Evolutionary conservation across 1,140 invertebrate genomes (phyloP), one percentile per base, ranked within the genome.

Genomic region (Druon quercuslanigerum): DNA sequence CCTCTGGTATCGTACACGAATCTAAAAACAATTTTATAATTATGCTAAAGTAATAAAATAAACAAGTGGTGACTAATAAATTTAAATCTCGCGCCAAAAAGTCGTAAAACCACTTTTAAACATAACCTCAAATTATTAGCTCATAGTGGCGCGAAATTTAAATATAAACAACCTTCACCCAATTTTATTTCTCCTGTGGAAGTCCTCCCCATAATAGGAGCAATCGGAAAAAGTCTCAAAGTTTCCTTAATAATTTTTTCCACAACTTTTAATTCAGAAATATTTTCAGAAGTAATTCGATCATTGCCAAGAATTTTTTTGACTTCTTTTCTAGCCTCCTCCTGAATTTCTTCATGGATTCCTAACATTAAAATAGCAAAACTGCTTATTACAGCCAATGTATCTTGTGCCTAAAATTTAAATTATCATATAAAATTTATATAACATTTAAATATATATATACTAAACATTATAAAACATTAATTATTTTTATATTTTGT

Each of bases 191-290:
- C 77, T 3, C 50, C 72, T 5, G 3, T 73, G 3, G 76, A n/a
- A 12, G 46, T 60, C 19, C 80, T 46, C 5, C 60, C 51, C 16
- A 82, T 33, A 20, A 75, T 19, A n/a, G 82, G 82, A 13, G 75
- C 74, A 50, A 70, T 50, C 14, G 77, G 77, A 72, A 72, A 79
- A n/a, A 77, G 56, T 70, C 82, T 73, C 0, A 83, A n/a, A 51
- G 78, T 79, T 60, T 83, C 82, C 51, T 84, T 84, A 40, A 82
- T 71, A 16, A 82, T 70, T 79, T 79, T 82, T 17, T 80, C 81
- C 13, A 77, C 9, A 54, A 79, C 79, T 54, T 79, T 78, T n/a
- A 81, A 56, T 52, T 73, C 40, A 12, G 74, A 50, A 13, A 83
- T 13, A 33, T 51, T 20, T 71, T 79, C 77, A 25, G 11, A 12